Base-by-base conservation (phyloP, 2,113 vertebrate species). In the Semnopithecus entellus region DNA sequence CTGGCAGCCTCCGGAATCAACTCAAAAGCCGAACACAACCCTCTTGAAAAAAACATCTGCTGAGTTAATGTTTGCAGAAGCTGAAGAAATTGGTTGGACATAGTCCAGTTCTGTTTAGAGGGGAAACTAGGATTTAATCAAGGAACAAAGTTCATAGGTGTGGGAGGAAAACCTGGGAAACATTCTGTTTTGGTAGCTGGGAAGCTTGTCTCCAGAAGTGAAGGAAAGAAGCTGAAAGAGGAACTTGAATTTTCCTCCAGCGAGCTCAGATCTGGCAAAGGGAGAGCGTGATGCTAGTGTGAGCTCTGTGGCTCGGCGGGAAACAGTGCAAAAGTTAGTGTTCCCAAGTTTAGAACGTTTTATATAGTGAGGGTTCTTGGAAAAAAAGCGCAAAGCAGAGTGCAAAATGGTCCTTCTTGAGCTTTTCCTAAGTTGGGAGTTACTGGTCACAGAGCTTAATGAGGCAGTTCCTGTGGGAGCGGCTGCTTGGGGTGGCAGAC, bases 51-150 rank as follows among this genome's bases (percentile, higher is more conserved):
- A 82, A 97, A 96, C 95, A 96, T 97, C 97, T 98, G 97, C 96
- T 91, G 96, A 96, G 97, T 98, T 98, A 98, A 97, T 98, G 96
- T 98, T 98, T 97, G 97, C 95, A 97, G 94, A 97, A 93, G 93
- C 88, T 96, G 91, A 97, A 97, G 97, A 97, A 95, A 86, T 55
- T 10, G 88, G 95, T 48, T 68, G 84, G 97, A 95, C 43, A 61
- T 32, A n/a, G 91, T 96, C 96, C 96, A 94, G 94, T 94, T 97
- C 92, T 97, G 96, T 96, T 91, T 96, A 84, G 94, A 97, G 98
- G 96, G 85, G 96, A 98, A 96, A 95, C 97, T 55, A 93, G 95
- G 91, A 87, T 97, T 97, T 87, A 94, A 95, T 95, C 94, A 94
- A 95, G 98, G 98, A 91, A 88, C 97, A 98, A 96, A 98, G 97